Conservation (phyloP, 2,888 invertebrate genomes). For the Oscheius sp. region DNA sequence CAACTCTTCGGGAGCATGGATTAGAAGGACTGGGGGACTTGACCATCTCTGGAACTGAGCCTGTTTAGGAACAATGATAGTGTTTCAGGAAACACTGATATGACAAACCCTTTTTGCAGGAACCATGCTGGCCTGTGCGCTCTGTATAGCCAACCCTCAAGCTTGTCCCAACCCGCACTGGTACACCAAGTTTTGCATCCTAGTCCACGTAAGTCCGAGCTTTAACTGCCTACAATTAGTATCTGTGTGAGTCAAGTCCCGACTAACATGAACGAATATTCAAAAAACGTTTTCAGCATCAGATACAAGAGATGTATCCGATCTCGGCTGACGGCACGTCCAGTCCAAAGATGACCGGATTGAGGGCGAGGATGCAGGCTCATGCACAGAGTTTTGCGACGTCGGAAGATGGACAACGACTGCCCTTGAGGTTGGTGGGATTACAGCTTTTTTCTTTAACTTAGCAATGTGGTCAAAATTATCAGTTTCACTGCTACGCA, state of each 20-base stretch:
- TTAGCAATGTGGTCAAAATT: no score
- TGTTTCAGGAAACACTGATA: no score
- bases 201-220: conserved; percentile 64
- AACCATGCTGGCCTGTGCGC: conserved; percentile 72
- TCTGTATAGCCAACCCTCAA: conserved; percentile 73
- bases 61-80: no score
- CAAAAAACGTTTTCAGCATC: conserved; percentile 41
- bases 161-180: conserved; percentile 71
- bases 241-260: no score
- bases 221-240: conserved; percentile 18
- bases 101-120: conserved; percentile 50
- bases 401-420: conserved; percentile 52
- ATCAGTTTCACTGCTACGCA: no score
- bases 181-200: conserved; percentile 71
- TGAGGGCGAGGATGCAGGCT: conserved; percentile 53
- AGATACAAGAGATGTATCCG: conserved; percentile 70
- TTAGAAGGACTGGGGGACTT: no score
- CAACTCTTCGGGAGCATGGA: no score
- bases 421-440: conserved; percentile 38
- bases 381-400: conserved; percentile 56
- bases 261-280: neutral
- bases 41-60: no score
- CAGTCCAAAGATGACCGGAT: conserved; percentile 67
- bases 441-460: no score
- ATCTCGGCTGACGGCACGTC: conserved; percentile 63